A percentile compares a stretch with the other conserved stretches of the same genome.
Conservation (phyloP, 2,113 vertebrate species). For the Psilopogon haemacephalus region DNA sequence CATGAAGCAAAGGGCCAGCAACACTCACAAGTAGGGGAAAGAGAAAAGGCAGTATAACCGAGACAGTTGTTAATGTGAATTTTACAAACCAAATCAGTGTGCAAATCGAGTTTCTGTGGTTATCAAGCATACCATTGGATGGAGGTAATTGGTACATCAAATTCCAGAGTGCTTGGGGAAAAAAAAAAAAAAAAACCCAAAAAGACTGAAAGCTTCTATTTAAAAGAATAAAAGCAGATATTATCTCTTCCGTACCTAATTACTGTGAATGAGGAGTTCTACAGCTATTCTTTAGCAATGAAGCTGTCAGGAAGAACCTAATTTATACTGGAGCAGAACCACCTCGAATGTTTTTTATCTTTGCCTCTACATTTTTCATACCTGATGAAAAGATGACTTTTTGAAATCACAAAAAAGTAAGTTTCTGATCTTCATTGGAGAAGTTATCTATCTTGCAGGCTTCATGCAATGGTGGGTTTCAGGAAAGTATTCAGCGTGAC, state of each 20-base stretch:
- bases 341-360: neutral
- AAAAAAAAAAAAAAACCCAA: neutral
- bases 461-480: neutral
- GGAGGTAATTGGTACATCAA: neutral
- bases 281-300: neutral
- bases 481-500: neutral
- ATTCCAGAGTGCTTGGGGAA: neutral
- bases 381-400: neutral
- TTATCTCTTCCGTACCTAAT: neutral
- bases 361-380: neutral
- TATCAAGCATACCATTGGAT: neutral
- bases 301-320: neutral
- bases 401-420: neutral
- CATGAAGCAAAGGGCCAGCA: neutral
- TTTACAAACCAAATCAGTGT: neutral
- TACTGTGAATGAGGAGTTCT: neutral
- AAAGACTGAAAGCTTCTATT: neutral
- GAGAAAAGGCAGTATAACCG: neutral
- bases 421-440: neutral
- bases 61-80: neutral
- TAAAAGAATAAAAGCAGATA: neutral
- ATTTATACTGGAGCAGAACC: neutral
- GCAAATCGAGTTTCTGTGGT: slow-evolving; percentile 14
- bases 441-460: neutral
- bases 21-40: neutral